Percentiles rank a stretch among this genome's conserved stretches.
Evolutionary conservation across 2,797 vertebrate species (phyloP).

Genomic region (Zonotrichia albicollis): DNA sequence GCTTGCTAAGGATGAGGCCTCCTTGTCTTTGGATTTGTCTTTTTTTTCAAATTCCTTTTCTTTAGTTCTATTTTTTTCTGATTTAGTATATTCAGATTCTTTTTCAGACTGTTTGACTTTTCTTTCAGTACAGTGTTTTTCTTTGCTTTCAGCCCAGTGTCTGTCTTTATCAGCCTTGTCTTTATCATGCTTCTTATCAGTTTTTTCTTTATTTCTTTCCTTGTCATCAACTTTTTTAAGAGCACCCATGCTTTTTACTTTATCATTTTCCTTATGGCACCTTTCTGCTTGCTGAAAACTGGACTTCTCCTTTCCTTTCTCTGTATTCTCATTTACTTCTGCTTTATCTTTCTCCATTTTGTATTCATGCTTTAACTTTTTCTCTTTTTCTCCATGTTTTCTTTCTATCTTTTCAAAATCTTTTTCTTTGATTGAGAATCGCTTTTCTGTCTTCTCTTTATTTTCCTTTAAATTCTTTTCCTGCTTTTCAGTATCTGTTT

Average conservation of each 20-base stretch:
- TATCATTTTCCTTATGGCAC: conserved; percentile 90
- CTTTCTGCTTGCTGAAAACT: conserved; percentile 83
- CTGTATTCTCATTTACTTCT: conserved; percentile 83
- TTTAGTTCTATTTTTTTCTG: conserved; percentile 86
- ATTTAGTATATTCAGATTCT: conserved; percentile 82
- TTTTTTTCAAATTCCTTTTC: conserved; percentile 89
- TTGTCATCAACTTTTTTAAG: conserved; percentile 89
- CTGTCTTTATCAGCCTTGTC: conserved; percentile 88
- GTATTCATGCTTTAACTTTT: conserved; percentile 88
- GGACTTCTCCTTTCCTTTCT: conserved; percentile 83
- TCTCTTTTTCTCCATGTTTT: conserved; percentile 91
- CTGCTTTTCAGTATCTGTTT: conserved; percentile 83
- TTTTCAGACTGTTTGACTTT: conserved; percentile 88
- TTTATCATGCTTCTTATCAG: conserved; percentile 88
- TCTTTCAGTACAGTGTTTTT: conserved; percentile 85
- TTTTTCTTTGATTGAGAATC: conserved; percentile 84
- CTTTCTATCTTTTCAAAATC: conserved; percentile 90
- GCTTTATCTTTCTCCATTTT: conserved; percentile 83
- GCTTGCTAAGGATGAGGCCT: conserved; percentile 75
- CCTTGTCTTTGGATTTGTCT: conserved; percentile 88
- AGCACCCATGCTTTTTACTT: conserved; percentile 78
- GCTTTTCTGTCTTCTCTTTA: conserved; percentile 89
- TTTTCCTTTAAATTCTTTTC: conserved; percentile 82
- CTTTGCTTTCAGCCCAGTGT: conserved; percentile 82
- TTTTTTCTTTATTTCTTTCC: conserved; percentile 90